Evolutionary conservation across 1,140 invertebrate species (phyloP), one percentile per base, ranked within the genome.

Genomic region (Lepidurus apus): DNA sequence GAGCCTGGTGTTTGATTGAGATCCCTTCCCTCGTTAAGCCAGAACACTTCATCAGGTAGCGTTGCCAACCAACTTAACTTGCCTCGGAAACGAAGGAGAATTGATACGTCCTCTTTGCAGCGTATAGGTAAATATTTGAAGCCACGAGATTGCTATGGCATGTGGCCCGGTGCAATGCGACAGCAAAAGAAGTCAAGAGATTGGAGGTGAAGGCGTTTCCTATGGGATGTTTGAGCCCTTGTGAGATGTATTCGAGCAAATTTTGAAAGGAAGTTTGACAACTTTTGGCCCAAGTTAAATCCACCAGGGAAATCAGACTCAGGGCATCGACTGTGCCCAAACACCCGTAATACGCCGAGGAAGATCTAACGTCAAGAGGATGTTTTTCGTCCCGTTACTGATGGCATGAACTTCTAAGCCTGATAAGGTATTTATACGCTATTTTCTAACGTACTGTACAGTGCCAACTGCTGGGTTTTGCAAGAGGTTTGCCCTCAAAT

Each of bases 261-360:
- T 65, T 34, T 21, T 65, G 53, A 65, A 65, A 65, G 53, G 53
- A 65, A 65, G 17, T 65, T 65, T 65, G 53, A 65, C 53, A 65
- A 65, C 53, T 65, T 65, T 65, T 65, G 53, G 53, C 53, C 53
- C 53, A 65, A 65, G 53, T 65, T 65, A 65, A 65, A 65, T 65
- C 53, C 53, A 17, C 53, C 6, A 65, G 53, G 53, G 53, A 65
- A 65, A 65, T 65, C 53, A 65, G n/a, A 65, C 17, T 34, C n/a
- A 1, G 17, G 53, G 53, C 53, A 65, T 65, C 53, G 53, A 65
- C 53, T 65, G 17, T 21, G 17, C 17, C 53, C 53, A 65, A 65
- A 65, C 21, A 65, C 53, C 53, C 53, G 21, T 65, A 65, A 65
- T 65, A 21, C 53, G 53, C 17, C 53, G 21, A 21, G 53, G 53